Base-by-base conservation (phyloP, 2,797 vertebrate species). In the Podargus strigoides region DNA sequence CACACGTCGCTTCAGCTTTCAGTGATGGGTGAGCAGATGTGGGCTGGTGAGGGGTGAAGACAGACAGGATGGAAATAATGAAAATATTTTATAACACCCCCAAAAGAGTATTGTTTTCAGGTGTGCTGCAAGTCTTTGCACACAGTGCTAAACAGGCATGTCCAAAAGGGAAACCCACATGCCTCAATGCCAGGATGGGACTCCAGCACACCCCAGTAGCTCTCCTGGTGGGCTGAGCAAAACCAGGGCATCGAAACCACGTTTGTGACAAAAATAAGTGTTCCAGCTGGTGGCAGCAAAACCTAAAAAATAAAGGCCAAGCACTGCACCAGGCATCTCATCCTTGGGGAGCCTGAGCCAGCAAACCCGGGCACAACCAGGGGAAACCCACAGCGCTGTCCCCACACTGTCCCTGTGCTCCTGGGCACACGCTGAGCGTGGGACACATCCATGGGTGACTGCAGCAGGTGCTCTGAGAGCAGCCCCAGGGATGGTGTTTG, bases 211-310 rank as follows among this genome's bases (percentile, higher is more conserved):
- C 18, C 76, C 86, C 86, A 39, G 70, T 49, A 56, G 52, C 70
- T 44, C 46, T 55, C 47, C 37, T 0, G 3, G 39, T 12, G 22
- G 41, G 50, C 21, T 12, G 7, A 50, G 15, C 12, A 16, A 64
- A 56, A 11, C 1, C 39, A 13, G 1, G 2, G 27, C 58, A 34
- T 8, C 2, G 44, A 21, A 13, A 39, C 23, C 27, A 1, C 11
- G 2, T 3, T 55, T 19, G 30, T 22, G 30, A 30, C 23, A 30
- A 66, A 47, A 66, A 80, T 7, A 15, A 49, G 24, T 2, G 11
- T 21, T 52, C 77, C 91, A 74, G 79, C 60, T 75, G 92, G 93
- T 58, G 93, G 93, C 84, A 90, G 88, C 85, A 81, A 26, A 90
- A 84, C 52, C 87, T 89, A 47, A 41, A 55, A 77, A 62, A 77